Evolutionary conservation across 2,113 vertebrate species (phyloP), one percentile per base, ranked within the genome.

Genomic region (Crotalus horridus): DNA sequence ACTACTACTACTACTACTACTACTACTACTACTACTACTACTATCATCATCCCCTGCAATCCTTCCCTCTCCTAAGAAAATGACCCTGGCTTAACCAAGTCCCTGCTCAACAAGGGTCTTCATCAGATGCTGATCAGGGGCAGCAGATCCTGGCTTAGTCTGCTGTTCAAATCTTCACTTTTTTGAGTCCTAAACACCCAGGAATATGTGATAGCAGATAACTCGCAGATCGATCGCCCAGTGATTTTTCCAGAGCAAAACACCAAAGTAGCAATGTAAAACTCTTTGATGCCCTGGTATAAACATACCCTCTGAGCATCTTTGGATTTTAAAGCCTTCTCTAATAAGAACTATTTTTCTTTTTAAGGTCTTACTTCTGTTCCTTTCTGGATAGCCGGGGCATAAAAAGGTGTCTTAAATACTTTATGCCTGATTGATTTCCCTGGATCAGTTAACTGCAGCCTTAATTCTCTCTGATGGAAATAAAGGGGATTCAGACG

Each of bases 161-260:
- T 48, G n/a, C 51, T 91, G 51, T 26, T 11, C 21, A 21, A 91
- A 91, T 26, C 87, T 91, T 85, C 87, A 12, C 23, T 11, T 29
- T 29, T 91, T 89, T 91, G 64, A 85, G 93, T 43, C 85, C 86
- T 89, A 89, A 91, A 91, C 29, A 29, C 87, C 55, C 69, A 51
- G 51, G 54, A 24, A 54, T 21, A 0, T 4, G 0, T 13, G 46
- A 53, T 55, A 53, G 10, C 46, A 89, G 74, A 89, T 89, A 81
- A 55, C 69, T 46, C 23, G 0, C 0, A 0, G 43, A 23, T 9
- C 1, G 2, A 53, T 1, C 21, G 8, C 23, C n/a, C 10, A 1
- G 33, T 56, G 21, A 17, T 89, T 94, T 89, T 39, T 88, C 93
- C 86, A 24, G 86, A 91, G 61, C 23, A 11, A n/a, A 53, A 17